These are phyloP conservation scores for Heteropelma amictum DNA, from an alignment of 2,888 invertebrate species.

Conservation along the genomic window DNA sequence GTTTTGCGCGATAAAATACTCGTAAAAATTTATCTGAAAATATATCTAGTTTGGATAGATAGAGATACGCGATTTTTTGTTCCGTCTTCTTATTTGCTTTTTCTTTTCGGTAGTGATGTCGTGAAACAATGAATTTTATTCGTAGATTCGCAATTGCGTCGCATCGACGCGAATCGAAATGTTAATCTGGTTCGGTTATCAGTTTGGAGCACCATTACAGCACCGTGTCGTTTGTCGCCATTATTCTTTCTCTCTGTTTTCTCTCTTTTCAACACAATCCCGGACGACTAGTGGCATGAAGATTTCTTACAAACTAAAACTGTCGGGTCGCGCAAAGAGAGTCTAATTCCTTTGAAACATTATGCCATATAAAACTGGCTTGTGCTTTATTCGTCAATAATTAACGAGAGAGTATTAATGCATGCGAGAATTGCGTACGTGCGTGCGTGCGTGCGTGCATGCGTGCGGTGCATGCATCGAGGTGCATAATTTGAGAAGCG, in stretches of 20 bases:
- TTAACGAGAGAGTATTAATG: neutral
- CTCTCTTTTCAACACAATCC: neutral
- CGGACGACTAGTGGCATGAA: constrained; percentile 13
- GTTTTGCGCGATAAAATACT: neutral
- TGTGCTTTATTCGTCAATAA: constrained; percentile 66
- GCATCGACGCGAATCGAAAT: neutral
- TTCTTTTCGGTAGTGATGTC: neutral
- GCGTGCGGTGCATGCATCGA: constrained; percentile 18
- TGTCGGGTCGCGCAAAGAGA: constrained; percentile 50
- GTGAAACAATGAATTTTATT: constrained; percentile 1
- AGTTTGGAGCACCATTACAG: constrained; percentile 33
- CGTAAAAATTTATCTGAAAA: constrained; percentile 49
- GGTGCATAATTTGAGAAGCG: constrained; percentile 16
- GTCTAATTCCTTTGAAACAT: constrained; percentile 73
- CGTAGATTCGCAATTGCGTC: neutral
- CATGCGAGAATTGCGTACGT: constrained; percentile 9
- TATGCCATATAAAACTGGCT: constrained; percentile 74
- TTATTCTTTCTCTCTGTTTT: too few species aligned
- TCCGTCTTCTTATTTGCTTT: neutral
- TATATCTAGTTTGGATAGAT: constrained; percentile 47
- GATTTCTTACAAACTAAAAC: constrained; percentile 33
- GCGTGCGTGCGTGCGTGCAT: constrained; percentile 28
- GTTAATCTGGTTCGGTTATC: neutral
- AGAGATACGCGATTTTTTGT: constrained; percentile 26
- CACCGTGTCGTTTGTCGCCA: constrained; percentile 11